Conservation (phyloP, 2,888 invertebrate species). For the Muschampia plurimacula region DNA sequence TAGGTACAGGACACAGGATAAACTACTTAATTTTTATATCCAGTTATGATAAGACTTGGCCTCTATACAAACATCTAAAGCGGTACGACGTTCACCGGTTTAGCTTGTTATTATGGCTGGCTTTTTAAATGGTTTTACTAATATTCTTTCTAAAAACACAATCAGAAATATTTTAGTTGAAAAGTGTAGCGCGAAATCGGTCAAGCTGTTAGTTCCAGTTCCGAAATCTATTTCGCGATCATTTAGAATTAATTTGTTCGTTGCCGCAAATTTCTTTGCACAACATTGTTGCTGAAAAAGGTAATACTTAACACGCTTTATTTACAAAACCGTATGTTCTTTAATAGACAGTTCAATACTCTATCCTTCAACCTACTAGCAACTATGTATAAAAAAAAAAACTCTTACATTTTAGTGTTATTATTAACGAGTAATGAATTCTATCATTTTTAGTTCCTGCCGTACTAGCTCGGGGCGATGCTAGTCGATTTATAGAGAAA, state of each 20-base stretch:
- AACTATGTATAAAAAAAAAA: no score
- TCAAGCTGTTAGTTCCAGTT: constrained; percentile 30
- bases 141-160: constrained; percentile 2
- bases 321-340: background rate
- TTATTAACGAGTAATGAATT: background rate
- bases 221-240: constrained; percentile 22
- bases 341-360: background rate
- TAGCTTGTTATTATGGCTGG: no score
- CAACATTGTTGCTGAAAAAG: constrained; percentile 20
- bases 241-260: constrained; percentile 27
- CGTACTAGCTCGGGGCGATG: no score
- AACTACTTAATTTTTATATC: no score
- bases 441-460: no score
- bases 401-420: background rate
- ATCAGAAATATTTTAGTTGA: background rate
- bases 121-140: background rate
- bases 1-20: no score
- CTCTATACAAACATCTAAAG: no score
- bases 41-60: no score
- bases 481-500: no score
- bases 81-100: no score
- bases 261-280: constrained; percentile 19
- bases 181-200: constrained; percentile 18
- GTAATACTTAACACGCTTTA: background rate
- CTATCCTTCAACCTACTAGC: no score